These are phyloP conservation scores for Rhinolophus sinicus DNA, from an alignment of 2,113 vertebrate species.

Conservation along the genomic window DNA sequence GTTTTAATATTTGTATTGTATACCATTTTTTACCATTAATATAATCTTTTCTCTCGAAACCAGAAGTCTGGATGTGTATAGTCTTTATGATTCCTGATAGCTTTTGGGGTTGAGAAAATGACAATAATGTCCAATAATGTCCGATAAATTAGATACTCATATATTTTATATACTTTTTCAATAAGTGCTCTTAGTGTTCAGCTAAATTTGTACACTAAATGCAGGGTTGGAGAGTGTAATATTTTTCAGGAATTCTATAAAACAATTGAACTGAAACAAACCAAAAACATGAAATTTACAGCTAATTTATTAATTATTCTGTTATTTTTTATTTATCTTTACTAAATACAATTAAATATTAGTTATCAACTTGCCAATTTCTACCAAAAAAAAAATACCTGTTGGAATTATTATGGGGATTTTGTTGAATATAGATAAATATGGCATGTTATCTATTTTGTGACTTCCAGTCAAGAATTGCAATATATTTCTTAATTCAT, in stretches of 20 bases:
- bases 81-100: conserved; percentile 11
- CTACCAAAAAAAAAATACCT: not conserved
- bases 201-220: conserved; percentile 7
- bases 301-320: conserved; percentile 7
- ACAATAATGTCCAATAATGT: not conserved
- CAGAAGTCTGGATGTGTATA: not conserved
- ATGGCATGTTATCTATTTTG: not conserved
- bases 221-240: not conserved
- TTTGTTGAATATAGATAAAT: not conserved
- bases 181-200: not conserved
- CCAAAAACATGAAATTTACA: not conserved
- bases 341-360: not conserved
- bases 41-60: not conserved
- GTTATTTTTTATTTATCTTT: not conserved
- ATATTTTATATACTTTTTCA: not conserved
- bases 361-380: not conserved
- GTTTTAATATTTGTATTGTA: not conserved
- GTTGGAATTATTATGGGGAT: not conserved
- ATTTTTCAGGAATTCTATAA: conserved; percentile 17
- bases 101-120: not conserved
- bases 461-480: not conserved
- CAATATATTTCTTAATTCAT: not conserved
- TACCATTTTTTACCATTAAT: conserved; percentile 38
- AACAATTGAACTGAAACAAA: not conserved
- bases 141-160: not conserved